phyloP scores from a whole-genome alignment of 1,140 invertebrate genomes.

The Tetragnatha versicolor region DNA sequence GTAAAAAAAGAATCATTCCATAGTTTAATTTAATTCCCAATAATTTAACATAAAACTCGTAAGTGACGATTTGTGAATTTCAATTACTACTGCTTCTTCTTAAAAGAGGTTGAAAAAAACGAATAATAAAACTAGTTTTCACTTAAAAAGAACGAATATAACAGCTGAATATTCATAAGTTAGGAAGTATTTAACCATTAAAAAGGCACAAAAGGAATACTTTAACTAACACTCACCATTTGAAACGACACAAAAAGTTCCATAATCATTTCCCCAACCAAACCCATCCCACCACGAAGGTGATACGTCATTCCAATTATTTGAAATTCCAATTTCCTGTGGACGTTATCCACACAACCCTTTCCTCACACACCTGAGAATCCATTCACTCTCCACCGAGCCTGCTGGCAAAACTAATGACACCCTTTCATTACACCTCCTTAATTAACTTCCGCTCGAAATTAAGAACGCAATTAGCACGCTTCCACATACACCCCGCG shows the following conservation, averaged over 20 bases:
- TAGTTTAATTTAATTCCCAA: too few relatives aligned
- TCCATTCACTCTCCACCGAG: background rate
- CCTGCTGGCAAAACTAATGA: background rate
- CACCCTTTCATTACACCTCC: conserved; percentile 5
- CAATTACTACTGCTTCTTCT: too few relatives aligned
- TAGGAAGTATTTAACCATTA: too few relatives aligned
- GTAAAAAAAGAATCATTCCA: too few relatives aligned
- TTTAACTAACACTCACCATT: background rate
- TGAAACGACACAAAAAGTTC: background rate
- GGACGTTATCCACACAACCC: background rate
- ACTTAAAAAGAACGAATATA: too few relatives aligned
- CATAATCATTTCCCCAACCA: background rate
- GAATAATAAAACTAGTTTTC: too few relatives aligned
- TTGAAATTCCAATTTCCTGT: background rate
- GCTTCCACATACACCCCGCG: background rate
- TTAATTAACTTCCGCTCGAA: conserved; percentile 27
- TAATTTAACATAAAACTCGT: too few relatives aligned
- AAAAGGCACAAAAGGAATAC: too few relatives aligned
- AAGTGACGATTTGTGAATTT: too few relatives aligned
- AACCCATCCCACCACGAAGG: background rate
- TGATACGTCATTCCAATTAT: background rate
- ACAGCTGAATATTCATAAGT: too few relatives aligned
- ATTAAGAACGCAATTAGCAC: conserved; percentile 37
- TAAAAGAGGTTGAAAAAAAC: too few relatives aligned
- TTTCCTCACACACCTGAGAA: background rate